A percentile compares a stretch with the other conserved stretches of the same genome.
Conservation (phyloP, 23 tunicate genomes). For the Clavelina lepadiformis region DNA sequence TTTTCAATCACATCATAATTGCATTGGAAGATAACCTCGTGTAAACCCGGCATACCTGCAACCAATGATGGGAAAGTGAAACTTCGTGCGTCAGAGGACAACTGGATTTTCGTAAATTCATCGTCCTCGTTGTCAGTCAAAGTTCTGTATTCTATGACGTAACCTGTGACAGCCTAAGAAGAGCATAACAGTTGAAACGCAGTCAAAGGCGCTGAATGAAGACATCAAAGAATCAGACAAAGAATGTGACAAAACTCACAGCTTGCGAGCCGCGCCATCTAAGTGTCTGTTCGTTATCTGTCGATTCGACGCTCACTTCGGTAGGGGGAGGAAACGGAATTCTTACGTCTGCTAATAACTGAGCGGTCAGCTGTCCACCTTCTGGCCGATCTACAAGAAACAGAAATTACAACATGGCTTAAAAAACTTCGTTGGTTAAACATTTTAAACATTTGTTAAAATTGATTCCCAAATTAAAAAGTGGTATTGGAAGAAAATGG, state of each 20-base stretch:
- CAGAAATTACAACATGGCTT: not conserved
- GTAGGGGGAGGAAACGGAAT: constrained; percentile 23
- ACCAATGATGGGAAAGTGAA: not conserved
- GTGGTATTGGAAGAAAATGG: no score
- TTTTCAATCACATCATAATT: not conserved
- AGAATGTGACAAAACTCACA: no score
- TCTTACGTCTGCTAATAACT: constrained; percentile 7
- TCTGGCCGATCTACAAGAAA: not conserved
- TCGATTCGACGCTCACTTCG: constrained; percentile 1
- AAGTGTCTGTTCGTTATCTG: no score
- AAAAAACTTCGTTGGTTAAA: not conserved
- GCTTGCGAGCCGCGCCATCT: no score
- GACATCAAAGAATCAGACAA: no score
- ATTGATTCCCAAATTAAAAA: not conserved
- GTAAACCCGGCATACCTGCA: not conserved
- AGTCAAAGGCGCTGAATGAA: no score
- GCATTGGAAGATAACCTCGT: not conserved
- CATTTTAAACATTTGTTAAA: not conserved
- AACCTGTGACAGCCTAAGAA: constrained; percentile 8
- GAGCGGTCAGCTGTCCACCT: not conserved
- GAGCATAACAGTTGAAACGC: no score
- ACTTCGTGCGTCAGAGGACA: not conserved
- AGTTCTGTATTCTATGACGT: constrained; percentile 9
- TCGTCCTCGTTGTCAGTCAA: not conserved
- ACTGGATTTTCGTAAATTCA: not conserved